Conservation (phyloP, 2,113 vertebrate species). For the Anguilla rostrata region DNA sequence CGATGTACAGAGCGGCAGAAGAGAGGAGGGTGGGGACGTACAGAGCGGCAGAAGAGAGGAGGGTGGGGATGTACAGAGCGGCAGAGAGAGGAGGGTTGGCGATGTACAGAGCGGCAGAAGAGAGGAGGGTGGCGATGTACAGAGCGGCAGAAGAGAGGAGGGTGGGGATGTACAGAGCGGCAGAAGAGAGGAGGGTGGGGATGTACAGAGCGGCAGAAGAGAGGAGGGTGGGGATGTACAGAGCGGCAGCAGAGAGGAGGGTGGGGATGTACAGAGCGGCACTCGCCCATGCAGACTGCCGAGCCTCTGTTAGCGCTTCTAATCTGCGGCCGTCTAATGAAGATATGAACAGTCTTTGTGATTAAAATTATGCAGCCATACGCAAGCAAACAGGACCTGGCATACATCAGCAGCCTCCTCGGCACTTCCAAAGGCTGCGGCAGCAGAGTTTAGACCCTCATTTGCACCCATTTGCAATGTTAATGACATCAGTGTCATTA, state of each 20-base stretch:
- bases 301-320: constrained; percentile 13
- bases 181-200: too few species aligned
- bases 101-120: too few species aligned
- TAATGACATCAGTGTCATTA: constrained; percentile 64
- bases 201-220: background rate
- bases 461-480: constrained; percentile 74
- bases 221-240: constrained; percentile 4
- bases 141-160: too few species aligned
- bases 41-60: too few species aligned
- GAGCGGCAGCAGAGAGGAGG: constrained; percentile 17
- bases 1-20: too few species aligned
- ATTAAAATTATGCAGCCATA: constrained; percentile 63
- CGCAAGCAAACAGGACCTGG: constrained; percentile 65
- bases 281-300: constrained; percentile 7
- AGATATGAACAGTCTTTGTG: constrained; percentile 65
- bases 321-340: constrained; percentile 53
- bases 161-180: too few species aligned
- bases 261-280: constrained; percentile 17
- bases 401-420: constrained; percentile 63
- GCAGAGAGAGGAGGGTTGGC: too few species aligned
- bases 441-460: constrained; percentile 67
- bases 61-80: too few species aligned
- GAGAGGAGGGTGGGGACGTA: too few species aligned
- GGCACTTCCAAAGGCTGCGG: constrained; percentile 56
- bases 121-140: too few species aligned